These are phyloP conservation scores for Lanistes nyassanus DNA, from an alignment of 1,140 invertebrate genomes.

Conservation along the genomic window DNA sequence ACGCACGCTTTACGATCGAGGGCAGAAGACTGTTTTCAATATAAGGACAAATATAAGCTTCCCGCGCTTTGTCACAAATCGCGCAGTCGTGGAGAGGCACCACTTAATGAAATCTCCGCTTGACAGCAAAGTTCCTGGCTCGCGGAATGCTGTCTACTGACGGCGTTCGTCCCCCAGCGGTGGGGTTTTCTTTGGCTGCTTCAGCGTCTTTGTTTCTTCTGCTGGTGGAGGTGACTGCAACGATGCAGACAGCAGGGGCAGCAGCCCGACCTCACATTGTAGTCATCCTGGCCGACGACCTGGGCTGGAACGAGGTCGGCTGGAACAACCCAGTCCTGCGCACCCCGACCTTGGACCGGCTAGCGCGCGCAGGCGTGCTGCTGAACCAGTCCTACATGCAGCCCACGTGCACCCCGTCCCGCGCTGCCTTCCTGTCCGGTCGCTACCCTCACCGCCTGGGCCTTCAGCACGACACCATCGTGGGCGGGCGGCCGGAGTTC, in stretches of 20 bases:
- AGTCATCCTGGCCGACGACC: conserved; percentile 43
- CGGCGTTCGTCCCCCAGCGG: too few relatives aligned
- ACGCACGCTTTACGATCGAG: too few relatives aligned
- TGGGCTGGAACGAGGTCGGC: conserved; percentile 41
- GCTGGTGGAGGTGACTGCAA: background rate
- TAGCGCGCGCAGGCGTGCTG: conserved; percentile 37
- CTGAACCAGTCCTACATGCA: conserved; percentile 18
- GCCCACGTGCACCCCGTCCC: background rate
- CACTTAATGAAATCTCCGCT: too few relatives aligned
- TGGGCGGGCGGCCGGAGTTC: conserved; percentile 44
- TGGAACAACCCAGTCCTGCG: conserved; percentile 62
- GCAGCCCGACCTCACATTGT: conserved; percentile 34
- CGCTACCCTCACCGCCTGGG: conserved; percentile 2
- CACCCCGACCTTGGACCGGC: conserved; percentile 44
- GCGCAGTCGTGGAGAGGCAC: too few relatives aligned
- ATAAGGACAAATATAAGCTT: too few relatives aligned
- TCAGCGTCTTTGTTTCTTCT: background rate
- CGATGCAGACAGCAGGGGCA: background rate
- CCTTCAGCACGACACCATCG: conserved; percentile 41
- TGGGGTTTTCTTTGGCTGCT: too few relatives aligned
- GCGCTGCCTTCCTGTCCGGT: conserved; percentile 19
- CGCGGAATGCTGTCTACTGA: too few relatives aligned
- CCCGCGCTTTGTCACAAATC: too few relatives aligned
- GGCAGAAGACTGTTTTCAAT: too few relatives aligned
- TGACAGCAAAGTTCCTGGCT: too few relatives aligned